A percentile compares a stretch with the other conserved stretches of the same genome.
Conservation (phyloP, 2,797 vertebrate genomes). For the Eutrigla gurnardus region DNA sequence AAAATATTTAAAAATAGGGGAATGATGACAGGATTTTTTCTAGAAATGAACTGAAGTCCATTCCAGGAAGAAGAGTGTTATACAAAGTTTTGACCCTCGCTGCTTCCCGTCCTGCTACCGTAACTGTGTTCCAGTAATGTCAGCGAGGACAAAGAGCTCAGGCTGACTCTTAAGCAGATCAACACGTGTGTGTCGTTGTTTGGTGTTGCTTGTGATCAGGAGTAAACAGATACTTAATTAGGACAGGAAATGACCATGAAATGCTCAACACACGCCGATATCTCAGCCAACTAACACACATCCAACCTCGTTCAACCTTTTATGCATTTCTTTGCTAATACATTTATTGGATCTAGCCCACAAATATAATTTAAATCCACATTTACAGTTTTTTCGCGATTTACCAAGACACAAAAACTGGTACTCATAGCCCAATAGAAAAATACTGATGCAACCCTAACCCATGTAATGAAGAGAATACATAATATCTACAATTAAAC, state of each 20-base stretch:
- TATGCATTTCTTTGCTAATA: not conserved
- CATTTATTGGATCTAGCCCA: no score
- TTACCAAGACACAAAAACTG: no score
- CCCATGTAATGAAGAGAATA: no score
- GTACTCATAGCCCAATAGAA: not conserved
- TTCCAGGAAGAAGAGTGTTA: not conserved
- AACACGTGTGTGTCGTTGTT: slow-evolving; percentile 29
- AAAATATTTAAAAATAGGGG: not conserved
- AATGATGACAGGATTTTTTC: not conserved
- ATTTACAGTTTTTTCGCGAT: not conserved
- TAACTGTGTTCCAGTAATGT: slow-evolving; percentile 38
- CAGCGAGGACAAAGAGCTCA: slow-evolving; percentile 66
- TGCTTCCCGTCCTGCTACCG: slow-evolving; percentile 5
- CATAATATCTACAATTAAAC: no score
- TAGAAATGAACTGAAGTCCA: not conserved
- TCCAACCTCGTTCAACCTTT: not conserved
- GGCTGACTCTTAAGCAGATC: slow-evolving; percentile 53
- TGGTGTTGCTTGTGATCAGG: slow-evolving; percentile 21
- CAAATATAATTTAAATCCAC: not conserved
- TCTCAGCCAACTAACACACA: not conserved
- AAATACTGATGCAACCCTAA: not conserved
- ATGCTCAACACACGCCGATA: no score
- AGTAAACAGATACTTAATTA: slow-evolving; percentile 30
- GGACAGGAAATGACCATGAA: slow-evolving; percentile 19
- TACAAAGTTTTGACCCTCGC: not conserved